Evolutionary conservation across 1,140 invertebrate genomes (phyloP), one percentile per base, ranked within the genome.

Genomic region (Physella acuta): DNA sequence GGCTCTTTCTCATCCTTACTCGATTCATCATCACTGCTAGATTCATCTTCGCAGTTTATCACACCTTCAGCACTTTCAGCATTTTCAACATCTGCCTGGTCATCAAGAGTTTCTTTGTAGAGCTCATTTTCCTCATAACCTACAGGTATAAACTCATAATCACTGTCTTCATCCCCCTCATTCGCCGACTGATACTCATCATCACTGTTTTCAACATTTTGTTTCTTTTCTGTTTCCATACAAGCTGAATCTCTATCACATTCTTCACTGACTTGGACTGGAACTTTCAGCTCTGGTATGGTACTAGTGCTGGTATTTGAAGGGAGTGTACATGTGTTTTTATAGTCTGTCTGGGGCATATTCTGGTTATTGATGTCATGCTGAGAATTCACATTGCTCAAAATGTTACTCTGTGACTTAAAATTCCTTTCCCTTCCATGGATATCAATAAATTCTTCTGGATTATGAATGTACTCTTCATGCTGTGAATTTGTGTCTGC

Each of bases 1-100:
- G 69, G 68, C n/a, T 75, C 72, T 26, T 73, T 72, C 16, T 75
- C 72, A 33, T 73, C 71, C 28, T 76, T 73, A 49, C 76, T 73
- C 31, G 75, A 66, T 44, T 78, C 76, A 30, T 71, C 71, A 26
- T 55, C 61, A 59, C 39, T 51, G 28, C 36, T 60, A 59, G 36
- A 37, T 28, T 68, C 58, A 44, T 59, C 62, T 16, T 3, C 44
- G 16, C 20, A 24, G 44, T 33, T 55, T 51, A 26, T 31, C 31
- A 62, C 49, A 34, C 51, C 33, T 20, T 34, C 16, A 55, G 20
- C 44, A 20, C n/a, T 37, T 28, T 71, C 26, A 3, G 17, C 34
- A 53, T 55, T 49, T 28, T 26, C 55, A 30, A 34, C 39, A 24
- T 24, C 62, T 36, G 16, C 36, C 11, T 53, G 28, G n/a, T n/a